Percentiles rank a stretch among this genome's conserved stretches.
Evolutionary conservation across 2,113 vertebrate genomes (phyloP).

Genomic region (Riparia riparia): DNA sequence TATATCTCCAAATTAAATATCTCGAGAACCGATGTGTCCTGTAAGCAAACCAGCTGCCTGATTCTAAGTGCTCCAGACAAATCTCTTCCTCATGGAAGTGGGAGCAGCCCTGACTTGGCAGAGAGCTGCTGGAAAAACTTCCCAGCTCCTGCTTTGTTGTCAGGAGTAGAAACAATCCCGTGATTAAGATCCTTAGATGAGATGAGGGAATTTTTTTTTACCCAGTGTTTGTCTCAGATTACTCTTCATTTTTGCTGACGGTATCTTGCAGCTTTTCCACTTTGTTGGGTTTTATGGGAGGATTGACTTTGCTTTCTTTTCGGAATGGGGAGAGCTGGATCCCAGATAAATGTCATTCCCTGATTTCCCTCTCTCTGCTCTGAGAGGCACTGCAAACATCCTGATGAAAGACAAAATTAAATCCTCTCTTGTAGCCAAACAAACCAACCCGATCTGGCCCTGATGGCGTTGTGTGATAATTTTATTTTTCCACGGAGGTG

Average conservation of each 20-base stretch:
- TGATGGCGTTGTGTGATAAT: not conserved
- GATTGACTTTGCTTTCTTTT: not conserved
- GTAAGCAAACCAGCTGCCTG: not conserved
- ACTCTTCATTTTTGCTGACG: not conserved
- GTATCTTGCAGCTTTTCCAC: not conserved
- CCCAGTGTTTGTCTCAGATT: not conserved
- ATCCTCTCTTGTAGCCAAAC: not conserved
- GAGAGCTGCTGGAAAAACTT: not conserved
- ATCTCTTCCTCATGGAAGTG: not conserved
- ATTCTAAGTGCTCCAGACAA: not conserved
- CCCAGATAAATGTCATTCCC: not conserved
- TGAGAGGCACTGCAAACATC: not conserved
- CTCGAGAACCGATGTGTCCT: not conserved
- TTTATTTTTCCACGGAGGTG: not conserved
- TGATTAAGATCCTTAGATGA: not conserved
- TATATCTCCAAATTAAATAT: not conserved
- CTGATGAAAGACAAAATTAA: not conserved
- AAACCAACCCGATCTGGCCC: not conserved
- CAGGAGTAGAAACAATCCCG: not conserved
- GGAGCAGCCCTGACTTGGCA: not conserved
- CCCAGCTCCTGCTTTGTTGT: not conserved
- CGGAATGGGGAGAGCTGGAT: not conserved
- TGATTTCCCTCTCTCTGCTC: not conserved
- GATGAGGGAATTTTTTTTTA: not conserved
- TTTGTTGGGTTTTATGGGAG: not conserved